Conservation (phyloP, 1,140 invertebrate species). For the Drosophila pallidifrons region DNA sequence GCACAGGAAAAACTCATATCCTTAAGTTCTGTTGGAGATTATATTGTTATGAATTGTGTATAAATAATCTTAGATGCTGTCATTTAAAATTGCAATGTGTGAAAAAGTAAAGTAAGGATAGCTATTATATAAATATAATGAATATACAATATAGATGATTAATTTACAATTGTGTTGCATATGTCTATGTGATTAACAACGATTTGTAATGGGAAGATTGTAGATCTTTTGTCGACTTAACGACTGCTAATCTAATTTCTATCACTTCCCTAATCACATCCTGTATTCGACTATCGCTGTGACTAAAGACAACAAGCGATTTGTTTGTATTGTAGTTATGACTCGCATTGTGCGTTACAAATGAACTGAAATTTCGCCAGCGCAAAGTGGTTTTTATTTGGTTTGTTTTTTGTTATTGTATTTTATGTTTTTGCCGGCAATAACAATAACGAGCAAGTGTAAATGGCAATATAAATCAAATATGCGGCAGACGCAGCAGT, state of each 20-base stretch:
- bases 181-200: no score
- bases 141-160: no score
- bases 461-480: slow-evolving; percentile 75
- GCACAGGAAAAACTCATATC: no score
- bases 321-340: slow-evolving; percentile 15
- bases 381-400: slow-evolving; percentile 26
- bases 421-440: slow-evolving; percentile 27
- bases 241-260: background rate
- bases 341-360: slow-evolving; percentile 3
- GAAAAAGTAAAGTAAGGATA: no score
- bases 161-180: no score
- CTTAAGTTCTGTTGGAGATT: no score
- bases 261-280: background rate
- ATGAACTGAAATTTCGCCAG: slow-evolving; percentile 34
- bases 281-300: slow-evolving; percentile 10
- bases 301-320: slow-evolving; percentile 17
- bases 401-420: background rate
- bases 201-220: no score
- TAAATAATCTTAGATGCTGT: no score
- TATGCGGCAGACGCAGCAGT: slow-evolving; percentile 50
- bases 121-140: no score
- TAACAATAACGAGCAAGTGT: slow-evolving; percentile 69
- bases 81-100: no score
- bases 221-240: no score
- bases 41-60: no score